Evolutionary conservation across 2,113 vertebrate species (phyloP).

Genomic region (Rhodinocichla rosea): DNA sequence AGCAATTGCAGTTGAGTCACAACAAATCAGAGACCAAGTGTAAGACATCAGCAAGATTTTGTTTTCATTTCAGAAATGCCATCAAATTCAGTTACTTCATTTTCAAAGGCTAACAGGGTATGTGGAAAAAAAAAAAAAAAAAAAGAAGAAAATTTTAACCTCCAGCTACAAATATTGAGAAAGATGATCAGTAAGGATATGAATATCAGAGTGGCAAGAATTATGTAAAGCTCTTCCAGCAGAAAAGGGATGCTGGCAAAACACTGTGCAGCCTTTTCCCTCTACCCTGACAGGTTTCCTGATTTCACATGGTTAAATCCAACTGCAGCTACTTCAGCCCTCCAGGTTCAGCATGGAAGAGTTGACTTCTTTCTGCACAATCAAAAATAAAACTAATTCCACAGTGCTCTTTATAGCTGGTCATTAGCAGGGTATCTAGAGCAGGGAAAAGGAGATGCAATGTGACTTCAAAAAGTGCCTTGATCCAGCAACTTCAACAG

Average conservation of each 20-base stretch:
- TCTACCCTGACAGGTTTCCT: background rate
- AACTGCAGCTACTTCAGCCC: background rate
- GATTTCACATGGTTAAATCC: background rate
- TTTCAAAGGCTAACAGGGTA: background rate
- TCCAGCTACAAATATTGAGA: background rate
- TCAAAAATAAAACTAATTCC: conserved; percentile 13
- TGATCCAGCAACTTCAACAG: background rate
- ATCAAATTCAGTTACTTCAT: background rate
- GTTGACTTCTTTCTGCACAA: background rate
- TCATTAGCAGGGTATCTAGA: background rate
- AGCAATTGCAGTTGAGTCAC: accelerated
- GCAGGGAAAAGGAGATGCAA: background rate
- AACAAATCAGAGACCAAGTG: background rate
- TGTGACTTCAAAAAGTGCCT: background rate
- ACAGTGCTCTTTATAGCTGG: background rate
- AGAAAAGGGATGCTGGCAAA: background rate
- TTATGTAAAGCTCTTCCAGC: background rate
- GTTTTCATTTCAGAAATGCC: background rate
- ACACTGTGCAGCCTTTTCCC: background rate
- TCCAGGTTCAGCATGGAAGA: background rate
- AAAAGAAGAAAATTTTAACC: background rate
- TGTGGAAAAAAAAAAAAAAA: background rate
- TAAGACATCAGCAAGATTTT: background rate
- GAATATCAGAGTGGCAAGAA: background rate
- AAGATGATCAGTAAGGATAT: background rate